Percentiles rank a stretch among this genome's conserved stretches.
Evolutionary conservation across 2,113 vertebrate genomes (phyloP).

Genomic region (Cardinalis cardinalis): DNA sequence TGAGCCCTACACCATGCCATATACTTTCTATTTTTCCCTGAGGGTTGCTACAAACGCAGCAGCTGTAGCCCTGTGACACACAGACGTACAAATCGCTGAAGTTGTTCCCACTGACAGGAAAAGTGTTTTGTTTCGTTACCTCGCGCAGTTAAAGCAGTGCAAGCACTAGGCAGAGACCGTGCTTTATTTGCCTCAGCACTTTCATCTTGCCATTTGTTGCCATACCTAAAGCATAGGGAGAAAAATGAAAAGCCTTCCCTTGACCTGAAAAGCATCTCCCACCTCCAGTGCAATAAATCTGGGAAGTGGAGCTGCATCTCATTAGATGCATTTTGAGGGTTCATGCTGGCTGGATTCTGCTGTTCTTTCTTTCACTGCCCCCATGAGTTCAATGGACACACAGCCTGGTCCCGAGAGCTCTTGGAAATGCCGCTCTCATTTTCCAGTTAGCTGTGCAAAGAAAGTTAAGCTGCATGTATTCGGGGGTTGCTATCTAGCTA

Average conservation of each 20-base stretch:
- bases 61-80: neutral
- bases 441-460: neutral
- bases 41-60: neutral
- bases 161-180: neutral
- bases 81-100: neutral
- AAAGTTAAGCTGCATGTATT: neutral
- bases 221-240: neutral
- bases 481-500: neutral
- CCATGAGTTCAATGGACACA: neutral
- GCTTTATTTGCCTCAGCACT: neutral
- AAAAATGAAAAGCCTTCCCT: neutral
- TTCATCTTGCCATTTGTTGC: neutral
- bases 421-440: neutral
- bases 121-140: neutral
- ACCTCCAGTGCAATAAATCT: neutral
- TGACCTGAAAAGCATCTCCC: constrained; percentile 12
- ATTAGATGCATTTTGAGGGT: neutral
- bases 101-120: neutral
- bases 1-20: neutral
- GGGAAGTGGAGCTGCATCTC: neutral
- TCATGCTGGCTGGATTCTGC: neutral
- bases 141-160: neutral
- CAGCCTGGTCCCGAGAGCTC: neutral
- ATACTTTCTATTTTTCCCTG: neutral
- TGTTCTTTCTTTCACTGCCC: neutral